A percentile compares a stretch with the other conserved stretches of the same genome.
phyloP scores from a whole-genome alignment of 2,888 invertebrate species.

The Balanococcus diminutus region DNA sequence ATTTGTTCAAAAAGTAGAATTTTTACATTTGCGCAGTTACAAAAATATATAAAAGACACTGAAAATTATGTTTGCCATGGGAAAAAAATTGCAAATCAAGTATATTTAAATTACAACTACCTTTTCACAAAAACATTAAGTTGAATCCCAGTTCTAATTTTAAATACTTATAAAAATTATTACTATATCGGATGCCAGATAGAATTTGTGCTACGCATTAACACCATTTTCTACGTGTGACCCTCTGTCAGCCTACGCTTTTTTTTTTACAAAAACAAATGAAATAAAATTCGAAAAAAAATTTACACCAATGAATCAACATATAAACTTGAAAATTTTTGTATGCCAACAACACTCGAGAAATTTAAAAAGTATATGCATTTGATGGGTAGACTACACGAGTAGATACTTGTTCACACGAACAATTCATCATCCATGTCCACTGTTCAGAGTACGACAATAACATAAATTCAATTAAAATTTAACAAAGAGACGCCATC shows the following conservation, averaged over 20 bases:
- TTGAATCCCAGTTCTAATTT: background rate
- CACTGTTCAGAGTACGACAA: background rate
- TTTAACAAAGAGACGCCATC: background rate
- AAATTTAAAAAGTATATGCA: background rate
- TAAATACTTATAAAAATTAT: background rate
- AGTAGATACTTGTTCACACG: background rate
- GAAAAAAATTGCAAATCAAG: too few species aligned
- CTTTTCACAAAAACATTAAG: background rate
- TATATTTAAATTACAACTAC: too few species aligned
- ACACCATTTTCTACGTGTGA: background rate
- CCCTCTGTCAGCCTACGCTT: background rate
- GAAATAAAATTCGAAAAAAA: background rate
- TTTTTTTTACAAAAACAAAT: background rate
- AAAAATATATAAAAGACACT: too few species aligned
- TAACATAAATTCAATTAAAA: background rate
- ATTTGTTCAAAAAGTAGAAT: too few species aligned
- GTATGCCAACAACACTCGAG: background rate
- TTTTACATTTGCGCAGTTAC: too few species aligned
- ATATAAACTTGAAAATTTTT: background rate
- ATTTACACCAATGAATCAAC: too few species aligned
- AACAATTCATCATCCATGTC: background rate
- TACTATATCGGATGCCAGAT: background rate
- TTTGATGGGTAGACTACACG: background rate
- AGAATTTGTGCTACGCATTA: background rate
- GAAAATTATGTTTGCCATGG: too few species aligned